Evolutionary conservation across 2,797 vertebrate genomes (phyloP).

Genomic region (Crax fasciolata): DNA sequence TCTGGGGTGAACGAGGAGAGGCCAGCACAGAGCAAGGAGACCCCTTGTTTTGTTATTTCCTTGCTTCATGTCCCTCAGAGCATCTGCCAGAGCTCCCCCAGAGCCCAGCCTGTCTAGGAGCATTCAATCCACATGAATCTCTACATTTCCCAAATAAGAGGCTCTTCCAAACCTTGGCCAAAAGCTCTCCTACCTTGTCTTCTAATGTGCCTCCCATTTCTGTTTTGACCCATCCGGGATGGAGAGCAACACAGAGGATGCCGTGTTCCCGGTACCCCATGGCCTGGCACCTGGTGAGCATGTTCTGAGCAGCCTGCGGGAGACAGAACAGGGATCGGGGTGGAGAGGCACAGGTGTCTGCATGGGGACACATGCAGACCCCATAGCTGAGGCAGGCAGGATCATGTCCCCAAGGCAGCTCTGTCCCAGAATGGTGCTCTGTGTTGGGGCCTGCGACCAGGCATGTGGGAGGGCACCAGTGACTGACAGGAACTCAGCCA

Average conservation of each 20-base stretch:
- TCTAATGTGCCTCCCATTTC: accelerated
- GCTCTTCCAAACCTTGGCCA: background rate
- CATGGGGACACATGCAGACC: accelerated
- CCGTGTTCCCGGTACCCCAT: conserved; percentile 33
- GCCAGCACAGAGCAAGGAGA: background rate
- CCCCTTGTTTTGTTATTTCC: background rate
- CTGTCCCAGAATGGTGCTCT: too few species aligned
- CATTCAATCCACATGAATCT: background rate
- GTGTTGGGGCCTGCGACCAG: accelerated
- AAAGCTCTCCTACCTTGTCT: background rate
- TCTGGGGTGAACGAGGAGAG: background rate
- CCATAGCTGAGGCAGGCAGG: accelerated
- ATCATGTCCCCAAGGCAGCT: background rate
- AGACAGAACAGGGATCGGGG: accelerated
- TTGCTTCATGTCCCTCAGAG: background rate
- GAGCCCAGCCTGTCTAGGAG: background rate
- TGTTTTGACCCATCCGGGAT: conserved; percentile 65
- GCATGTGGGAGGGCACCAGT: background rate
- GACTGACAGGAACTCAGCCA: background rate
- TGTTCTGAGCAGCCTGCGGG: conserved; percentile 67
- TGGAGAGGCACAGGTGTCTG: background rate
- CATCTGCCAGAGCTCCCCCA: background rate
- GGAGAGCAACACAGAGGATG: conserved; percentile 31
- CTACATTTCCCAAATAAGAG: background rate
- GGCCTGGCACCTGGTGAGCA: conserved; percentile 60